phyloP scores from a whole-genome alignment of 1,140 invertebrate genomes.

The Trichonephila inaurata region DNA sequence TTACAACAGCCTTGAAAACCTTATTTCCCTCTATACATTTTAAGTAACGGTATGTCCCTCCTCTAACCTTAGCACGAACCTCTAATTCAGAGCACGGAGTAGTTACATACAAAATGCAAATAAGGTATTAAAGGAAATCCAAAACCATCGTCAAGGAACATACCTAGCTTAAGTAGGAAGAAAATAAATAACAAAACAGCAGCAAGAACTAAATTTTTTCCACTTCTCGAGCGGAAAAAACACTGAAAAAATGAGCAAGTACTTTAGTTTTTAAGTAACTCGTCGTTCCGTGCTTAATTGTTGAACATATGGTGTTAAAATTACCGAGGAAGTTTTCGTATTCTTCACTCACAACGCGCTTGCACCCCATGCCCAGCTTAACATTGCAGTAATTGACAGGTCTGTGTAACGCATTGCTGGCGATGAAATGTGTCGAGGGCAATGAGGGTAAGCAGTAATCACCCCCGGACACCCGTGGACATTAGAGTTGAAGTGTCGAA shows the following conservation, averaged over 20 bases:
- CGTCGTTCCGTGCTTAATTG: not conserved
- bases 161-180: no score
- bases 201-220: not conserved
- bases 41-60: no score
- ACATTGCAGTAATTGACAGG: constrained; percentile 42
- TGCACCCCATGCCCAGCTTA: not conserved
- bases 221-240: not conserved
- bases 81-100: no score
- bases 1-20: no score
- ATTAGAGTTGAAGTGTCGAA: constrained; percentile 53
- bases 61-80: no score
- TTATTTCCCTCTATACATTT: no score
- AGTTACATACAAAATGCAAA: no score
- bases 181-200: no score
- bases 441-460: constrained; percentile 61
- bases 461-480: constrained; percentile 14
- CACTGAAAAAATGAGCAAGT: not conserved
- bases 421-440: constrained; percentile 65
- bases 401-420: not conserved
- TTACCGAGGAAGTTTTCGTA: not conserved
- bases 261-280: not conserved
- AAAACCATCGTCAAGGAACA: no score
- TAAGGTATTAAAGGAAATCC: no score
- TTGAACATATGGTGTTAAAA: constrained; percentile 41
- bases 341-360: not conserved